Percentiles rank a stretch among this genome's conserved stretches.
Evolutionary conservation across 2,113 vertebrate species (phyloP).

Genomic region (Chloebia gouldiae): DNA sequence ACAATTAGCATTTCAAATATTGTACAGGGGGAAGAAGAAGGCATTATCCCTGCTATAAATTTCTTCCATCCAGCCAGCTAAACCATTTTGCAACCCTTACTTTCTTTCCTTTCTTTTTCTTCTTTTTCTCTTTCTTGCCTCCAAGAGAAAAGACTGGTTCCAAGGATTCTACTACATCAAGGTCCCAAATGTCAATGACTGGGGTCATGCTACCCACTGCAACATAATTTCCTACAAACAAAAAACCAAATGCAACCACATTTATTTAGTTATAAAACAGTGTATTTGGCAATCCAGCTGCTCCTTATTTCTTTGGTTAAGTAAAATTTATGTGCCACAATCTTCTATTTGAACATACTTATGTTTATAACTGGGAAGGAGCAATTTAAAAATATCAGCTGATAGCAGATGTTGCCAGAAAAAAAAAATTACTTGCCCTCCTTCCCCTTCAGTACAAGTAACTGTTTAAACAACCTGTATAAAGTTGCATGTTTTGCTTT

Average conservation of each 20-base stretch:
- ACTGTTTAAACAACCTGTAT: background rate
- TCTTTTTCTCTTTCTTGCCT: constrained; percentile 83
- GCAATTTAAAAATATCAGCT: background rate
- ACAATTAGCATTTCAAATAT: background rate
- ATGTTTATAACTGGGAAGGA: background rate
- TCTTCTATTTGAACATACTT: background rate
- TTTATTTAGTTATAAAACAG: background rate
- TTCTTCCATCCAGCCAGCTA: background rate
- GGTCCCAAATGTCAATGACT: constrained; percentile 94
- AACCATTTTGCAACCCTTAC: constrained; percentile 57
- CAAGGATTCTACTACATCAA: constrained; percentile 93
- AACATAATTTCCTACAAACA: constrained; percentile 84
- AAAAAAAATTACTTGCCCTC: background rate
- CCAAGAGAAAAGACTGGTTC: constrained; percentile 94
- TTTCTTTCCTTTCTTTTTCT: constrained; percentile 91
- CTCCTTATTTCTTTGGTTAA: background rate
- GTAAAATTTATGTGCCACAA: background rate
- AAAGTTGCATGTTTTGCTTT: background rate
- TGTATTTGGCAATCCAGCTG: background rate
- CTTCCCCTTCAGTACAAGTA: background rate
- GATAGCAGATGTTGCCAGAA: background rate
- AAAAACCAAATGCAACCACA: background rate
- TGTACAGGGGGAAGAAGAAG: background rate
- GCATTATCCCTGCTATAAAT: background rate
- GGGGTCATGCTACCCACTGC: constrained; percentile 96